Evolutionary conservation across 2,888 invertebrate genomes (phyloP).

Genomic region (Protophormia terraenovae): DNA sequence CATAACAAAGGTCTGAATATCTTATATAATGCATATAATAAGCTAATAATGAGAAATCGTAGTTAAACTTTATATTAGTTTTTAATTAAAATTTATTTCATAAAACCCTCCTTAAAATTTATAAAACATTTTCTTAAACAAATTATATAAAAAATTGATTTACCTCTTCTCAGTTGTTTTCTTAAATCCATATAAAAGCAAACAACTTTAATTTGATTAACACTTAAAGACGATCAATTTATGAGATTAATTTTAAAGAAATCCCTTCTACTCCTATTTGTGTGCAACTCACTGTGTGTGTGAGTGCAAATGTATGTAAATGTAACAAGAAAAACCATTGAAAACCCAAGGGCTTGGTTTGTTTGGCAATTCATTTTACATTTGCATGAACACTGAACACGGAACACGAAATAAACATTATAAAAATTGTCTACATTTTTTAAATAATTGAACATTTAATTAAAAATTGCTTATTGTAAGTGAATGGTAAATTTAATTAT

Average conservation of each 20-base stretch:
- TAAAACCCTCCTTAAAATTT: no score
- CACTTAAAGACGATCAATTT: slow-evolving; percentile 25
- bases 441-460: slow-evolving; percentile 61
- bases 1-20: no score
- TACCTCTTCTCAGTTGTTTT: background rate
- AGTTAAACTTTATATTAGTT: no score
- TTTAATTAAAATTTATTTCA: background rate
- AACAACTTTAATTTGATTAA: slow-evolving; percentile 37
- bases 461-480: slow-evolving; percentile 54
- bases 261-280: background rate
- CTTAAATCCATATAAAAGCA: background rate
- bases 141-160: background rate
- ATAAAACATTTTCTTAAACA: background rate
- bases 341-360: slow-evolving; percentile 45
- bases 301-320: background rate
- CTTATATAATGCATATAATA: no score
- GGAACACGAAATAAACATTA: slow-evolving; percentile 39
- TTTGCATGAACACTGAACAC: slow-evolving; percentile 32
- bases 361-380: slow-evolving; percentile 23
- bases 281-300: background rate
- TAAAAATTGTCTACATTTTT: slow-evolving; percentile 45
- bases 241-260: slow-evolving; percentile 10
- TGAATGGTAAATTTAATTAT: slow-evolving; percentile 59
- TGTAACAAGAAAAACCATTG: background rate
- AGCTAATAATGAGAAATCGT: no score